Conservation (phyloP, 2,797 vertebrate genomes). For the Spatula versicolor region DNA sequence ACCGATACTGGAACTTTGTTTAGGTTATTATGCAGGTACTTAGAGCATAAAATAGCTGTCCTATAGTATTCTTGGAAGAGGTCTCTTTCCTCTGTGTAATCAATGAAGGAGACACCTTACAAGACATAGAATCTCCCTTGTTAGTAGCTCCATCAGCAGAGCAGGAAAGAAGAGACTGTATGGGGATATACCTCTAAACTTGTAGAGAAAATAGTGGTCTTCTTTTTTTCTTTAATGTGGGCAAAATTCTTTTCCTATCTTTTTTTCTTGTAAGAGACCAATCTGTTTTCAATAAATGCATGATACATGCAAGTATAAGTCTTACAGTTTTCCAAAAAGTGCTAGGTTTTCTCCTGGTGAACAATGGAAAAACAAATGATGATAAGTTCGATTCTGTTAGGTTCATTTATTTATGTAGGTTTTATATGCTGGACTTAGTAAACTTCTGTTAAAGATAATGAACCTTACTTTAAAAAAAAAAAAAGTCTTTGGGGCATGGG, state of each 20-base stretch:
- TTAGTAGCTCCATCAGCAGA: not conserved
- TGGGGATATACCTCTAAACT: not conserved
- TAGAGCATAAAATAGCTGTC: not conserved
- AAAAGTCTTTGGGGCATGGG: not conserved
- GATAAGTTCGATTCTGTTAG: not conserved
- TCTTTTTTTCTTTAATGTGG: not conserved
- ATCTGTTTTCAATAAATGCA: not conserved
- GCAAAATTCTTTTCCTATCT: not conserved
- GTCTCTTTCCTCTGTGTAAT: not conserved
- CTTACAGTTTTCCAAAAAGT: not conserved
- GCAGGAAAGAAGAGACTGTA: not conserved
- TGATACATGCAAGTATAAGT: not conserved
- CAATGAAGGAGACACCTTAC: not conserved
- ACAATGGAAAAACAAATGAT: not conserved
- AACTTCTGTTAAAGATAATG: not conserved
- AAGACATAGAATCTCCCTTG: not conserved
- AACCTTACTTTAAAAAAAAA: not conserved
- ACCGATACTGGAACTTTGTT: not conserved
- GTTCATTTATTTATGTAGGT: not conserved
- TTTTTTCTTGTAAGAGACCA: not conserved
- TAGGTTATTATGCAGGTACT: not conserved
- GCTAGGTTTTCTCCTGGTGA: not conserved
- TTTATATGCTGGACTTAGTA: not conserved
- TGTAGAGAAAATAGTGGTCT: not conserved
- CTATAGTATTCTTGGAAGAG: not conserved